Base-by-base conservation (phyloP, 2,888 invertebrate genomes). In the Scaeva pyrastri region DNA sequence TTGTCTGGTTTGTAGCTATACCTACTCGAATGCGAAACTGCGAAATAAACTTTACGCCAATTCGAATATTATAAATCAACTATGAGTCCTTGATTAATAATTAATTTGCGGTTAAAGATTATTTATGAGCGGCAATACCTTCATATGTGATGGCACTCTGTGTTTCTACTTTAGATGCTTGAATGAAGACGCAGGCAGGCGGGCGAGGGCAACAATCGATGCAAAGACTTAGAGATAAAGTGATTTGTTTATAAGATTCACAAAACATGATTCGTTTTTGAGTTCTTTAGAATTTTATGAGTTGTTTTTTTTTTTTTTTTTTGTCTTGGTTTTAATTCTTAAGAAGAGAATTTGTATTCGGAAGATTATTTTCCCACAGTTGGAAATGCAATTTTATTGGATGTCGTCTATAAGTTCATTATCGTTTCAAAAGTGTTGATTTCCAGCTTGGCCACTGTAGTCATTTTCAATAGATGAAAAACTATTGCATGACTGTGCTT, bases 21-120 rank as follows among this genome's bases (percentile, higher is more conserved):
- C 2, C 12, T 21, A 21, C 19, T 11, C 8, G 21, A 10, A 50
- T 21, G 11, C 5, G 39, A 60, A n/a, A n/a, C n/a, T 31, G 31
- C 31, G 31, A 50, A 19, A 45, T 16, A 41, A 21, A 66, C 16
- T 64, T 43, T 64, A 45, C 64, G 84, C 76, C 81, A 50, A 71
- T 78, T 70, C 82, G 70, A 82, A 70, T 75, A 45, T 56, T 78
- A 86, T 86, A 86, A 86, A 86, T 86, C 86, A 86, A 74, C 70
- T 50, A 64, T 74, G 86, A 81, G 82, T 90, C 89, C 90, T 90
- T 91, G 91, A 91, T 91, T 91, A 91, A 91, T 91, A 91, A 91
- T 92, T 91, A 91, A 91, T 92, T 92, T 91, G 91, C 89, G 90
- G 86, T 86, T 86, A 82, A 82, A 60, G 71, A 82, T 86, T 86